Conservation (phyloP, 2,888 invertebrate genomes). For the Harpalus rubripes region DNA sequence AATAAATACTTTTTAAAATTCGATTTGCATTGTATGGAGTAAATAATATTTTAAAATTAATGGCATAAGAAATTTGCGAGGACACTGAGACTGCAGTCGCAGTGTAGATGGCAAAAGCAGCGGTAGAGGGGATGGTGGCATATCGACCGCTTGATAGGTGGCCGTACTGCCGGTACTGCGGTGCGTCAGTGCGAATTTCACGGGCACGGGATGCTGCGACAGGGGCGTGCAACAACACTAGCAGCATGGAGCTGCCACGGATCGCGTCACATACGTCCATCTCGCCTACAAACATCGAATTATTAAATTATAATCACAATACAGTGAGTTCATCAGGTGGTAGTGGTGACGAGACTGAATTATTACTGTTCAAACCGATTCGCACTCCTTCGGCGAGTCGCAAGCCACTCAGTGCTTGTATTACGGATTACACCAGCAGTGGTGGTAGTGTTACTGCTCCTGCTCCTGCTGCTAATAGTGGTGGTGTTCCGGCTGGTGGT, state of each 20-base stretch:
- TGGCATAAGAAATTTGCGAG: background rate
- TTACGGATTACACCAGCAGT: conserved; percentile 20
- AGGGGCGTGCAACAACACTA: conserved; percentile 12
- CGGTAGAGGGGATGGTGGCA: conserved; percentile 21
- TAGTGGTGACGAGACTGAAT: conserved; percentile 18
- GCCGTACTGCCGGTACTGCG: conserved; percentile 1
- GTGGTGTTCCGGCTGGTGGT: background rate
- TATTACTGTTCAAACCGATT: background rate
- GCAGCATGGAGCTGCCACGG: conserved; percentile 76
- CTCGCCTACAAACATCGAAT: conserved; percentile 72
- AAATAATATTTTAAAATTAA: too few relatives aligned
- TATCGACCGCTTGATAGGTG: conserved; percentile 53
- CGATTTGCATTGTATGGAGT: background rate
- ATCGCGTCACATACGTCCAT: conserved; percentile 76
- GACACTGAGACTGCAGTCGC: background rate
- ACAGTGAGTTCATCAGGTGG: conserved; percentile 33
- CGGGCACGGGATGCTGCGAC: conserved; percentile 74
- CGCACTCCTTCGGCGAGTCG: conserved; percentile 28
- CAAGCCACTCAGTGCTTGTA: conserved; percentile 50
- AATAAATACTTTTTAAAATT: background rate
- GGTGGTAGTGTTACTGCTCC: background rate
- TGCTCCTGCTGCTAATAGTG: background rate
- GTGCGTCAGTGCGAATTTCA: conserved; percentile 66
- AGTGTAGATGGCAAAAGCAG: background rate
- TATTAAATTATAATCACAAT: conserved; percentile 58